Evolutionary conservation across 2,888 invertebrate species (phyloP), one percentile per base, ranked within the genome.

Genomic region (Erynnis tages): DNA sequence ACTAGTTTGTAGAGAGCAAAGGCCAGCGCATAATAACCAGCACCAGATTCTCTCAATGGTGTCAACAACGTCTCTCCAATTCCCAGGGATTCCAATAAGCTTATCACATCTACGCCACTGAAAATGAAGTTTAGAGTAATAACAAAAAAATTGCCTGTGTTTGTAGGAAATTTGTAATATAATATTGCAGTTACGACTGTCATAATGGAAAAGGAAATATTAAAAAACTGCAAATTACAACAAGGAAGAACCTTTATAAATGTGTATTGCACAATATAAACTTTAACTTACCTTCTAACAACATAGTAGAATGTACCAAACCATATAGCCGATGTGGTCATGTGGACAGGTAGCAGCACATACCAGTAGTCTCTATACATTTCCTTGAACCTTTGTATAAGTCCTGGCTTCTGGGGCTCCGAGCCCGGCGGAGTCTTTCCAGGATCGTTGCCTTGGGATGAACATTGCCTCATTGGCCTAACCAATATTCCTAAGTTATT

Each of bases 341-440:
- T 72, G 83, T 99, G 99, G 1, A 99, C 98, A 2, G 97, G 98
- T 53, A 99, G 90, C 53, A 98, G 86, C 48, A 99, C 95, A 83
- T 99, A 98, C 96, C 99, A 99, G 84, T 99, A 98, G 73, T 98
- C 95, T 76, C 95, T 95, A 74, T 96, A 96, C 94, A 98, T 96
- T 70, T 94, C 90, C 79, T 97, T 98, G 80, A 98, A 97, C 69
- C 92, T 93, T 65, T 95, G 92, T 70, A 96, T 93, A 1, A 97
- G 73, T 0, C 93, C 91, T 62, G 85, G 71, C 75, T 95, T 92
- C 61, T 80, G 70, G 2, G 66, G 61, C 27, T 67, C 67, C 13
- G 63, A 54, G 29, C 58, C 57, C 13, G 65, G 52, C 17, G 69
- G 61, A 34, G 69, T 65, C 32, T 62, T 62, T 17, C 52, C 37